These are phyloP conservation scores for Drosophila parthenogenetica DNA, from an alignment of 2,888 invertebrate species.

Conservation along the genomic window DNA sequence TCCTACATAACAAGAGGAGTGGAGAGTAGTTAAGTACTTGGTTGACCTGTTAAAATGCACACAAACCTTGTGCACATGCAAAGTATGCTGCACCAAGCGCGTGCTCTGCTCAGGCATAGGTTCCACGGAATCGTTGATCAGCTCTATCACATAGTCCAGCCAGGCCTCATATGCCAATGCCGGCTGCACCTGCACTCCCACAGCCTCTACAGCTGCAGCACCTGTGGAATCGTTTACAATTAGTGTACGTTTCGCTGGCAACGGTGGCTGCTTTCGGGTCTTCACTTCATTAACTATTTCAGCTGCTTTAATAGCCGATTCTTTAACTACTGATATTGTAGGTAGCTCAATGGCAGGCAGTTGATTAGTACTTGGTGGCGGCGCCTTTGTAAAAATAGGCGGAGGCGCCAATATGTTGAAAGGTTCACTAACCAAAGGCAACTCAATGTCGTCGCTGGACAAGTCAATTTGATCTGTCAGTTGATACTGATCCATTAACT, in stretches of 20 bases:
- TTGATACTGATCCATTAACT: constrained; percentile 84
- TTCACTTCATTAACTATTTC: constrained; percentile 69
- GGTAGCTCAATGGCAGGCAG: constrained; percentile 71
- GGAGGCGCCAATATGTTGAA: constrained; percentile 68
- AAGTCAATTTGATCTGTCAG: constrained; percentile 83
- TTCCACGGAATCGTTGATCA: constrained; percentile 90
- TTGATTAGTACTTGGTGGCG: constrained; percentile 41
- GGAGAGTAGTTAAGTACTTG: not conserved
- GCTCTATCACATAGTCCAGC: constrained; percentile 91
- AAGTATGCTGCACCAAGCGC: constrained; percentile 87
- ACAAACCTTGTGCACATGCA: constrained; percentile 89
- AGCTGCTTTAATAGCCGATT: constrained; percentile 63
- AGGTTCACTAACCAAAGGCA: constrained; percentile 69
- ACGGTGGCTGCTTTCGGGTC: constrained; percentile 65
- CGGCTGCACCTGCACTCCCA: constrained; percentile 56
- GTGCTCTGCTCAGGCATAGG: constrained; percentile 30
- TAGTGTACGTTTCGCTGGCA: constrained; percentile 72
- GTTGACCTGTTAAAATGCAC: too few species aligned
- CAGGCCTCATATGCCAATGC: constrained; percentile 88
- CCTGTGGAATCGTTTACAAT: constrained; percentile 60
- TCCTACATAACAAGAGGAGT: constrained; percentile 83
- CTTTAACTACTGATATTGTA: constrained; percentile 74
- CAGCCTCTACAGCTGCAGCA: constrained; percentile 8
- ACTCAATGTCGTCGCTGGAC: constrained; percentile 77
- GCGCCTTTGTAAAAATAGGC: constrained; percentile 42